Evolutionary conservation across 1,140 invertebrate species (phyloP), one percentile per base, ranked within the genome.

Genomic region (Magallana angulata): DNA sequence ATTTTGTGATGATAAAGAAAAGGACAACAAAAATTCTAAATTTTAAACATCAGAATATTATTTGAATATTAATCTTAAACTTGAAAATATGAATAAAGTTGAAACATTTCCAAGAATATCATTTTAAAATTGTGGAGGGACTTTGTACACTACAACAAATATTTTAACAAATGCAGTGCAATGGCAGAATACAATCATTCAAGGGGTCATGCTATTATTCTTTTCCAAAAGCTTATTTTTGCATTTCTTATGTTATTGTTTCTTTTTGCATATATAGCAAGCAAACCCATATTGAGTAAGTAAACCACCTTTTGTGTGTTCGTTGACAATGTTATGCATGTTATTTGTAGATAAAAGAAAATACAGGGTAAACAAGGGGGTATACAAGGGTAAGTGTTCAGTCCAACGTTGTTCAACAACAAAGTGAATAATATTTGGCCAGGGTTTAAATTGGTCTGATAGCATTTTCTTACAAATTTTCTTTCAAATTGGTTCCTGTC

Each of bases 341-440:
- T 76, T 76, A 76, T 64, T 85, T 85, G 84, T 85, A 85, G 84
- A 85, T 68, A 85, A 85, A 85, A 64, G 60, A 60, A 85, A 60
- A 56, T 57, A 68, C 56, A 68, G 84, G 48, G 60, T 85, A 48
- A 60, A 68, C 60, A 68, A 68, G 60, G 64, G 64, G 84, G 16
- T 85, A 85, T 24, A 56, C 56, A 62, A 30, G 24, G 64, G 18
- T 57, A 64, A 68, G 60, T 62, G 48, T 30, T 68, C 60, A 36
- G 64, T 14, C 84, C 58, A 57, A 6, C 18, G 36, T 36, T 85
- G 8, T 62, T 87, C 62, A 56, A 58, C 30, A 76, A 57, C 8
- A 36, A 83, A 83, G 56, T 87, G 60, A 62, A 81, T 87, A 48
- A 48, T 48, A 48, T 48, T 2, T 48, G 36, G 36, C 5, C 5